Percentiles rank a stretch among this genome's conserved stretches.
Evolutionary conservation across 2,888 invertebrate species (phyloP).

Genomic region (Erebia aethiops): DNA sequence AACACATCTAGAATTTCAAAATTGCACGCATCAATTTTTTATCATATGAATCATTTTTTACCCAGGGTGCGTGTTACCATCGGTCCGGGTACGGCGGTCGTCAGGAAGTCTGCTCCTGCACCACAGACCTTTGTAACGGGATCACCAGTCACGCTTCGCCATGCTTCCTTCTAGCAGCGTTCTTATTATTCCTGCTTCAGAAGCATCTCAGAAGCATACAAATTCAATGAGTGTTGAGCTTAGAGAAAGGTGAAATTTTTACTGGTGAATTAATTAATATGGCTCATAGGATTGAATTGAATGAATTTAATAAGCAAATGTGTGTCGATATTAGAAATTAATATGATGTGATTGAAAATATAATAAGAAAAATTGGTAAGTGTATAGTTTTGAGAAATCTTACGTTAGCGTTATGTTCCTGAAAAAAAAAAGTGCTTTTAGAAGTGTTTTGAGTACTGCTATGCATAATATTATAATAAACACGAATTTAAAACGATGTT

Average conservation of each 20-base stretch:
- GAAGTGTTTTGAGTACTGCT: background rate
- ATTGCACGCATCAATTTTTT: background rate
- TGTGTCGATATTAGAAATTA: no score
- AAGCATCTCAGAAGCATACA: background rate
- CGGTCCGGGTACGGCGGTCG: conserved; percentile 94
- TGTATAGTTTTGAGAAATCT: no score
- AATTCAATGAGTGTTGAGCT: background rate
- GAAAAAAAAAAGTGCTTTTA: background rate
- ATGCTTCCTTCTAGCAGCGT: background rate
- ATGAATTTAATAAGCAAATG: no score
- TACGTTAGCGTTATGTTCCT: background rate
- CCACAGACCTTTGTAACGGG: conserved; percentile 89
- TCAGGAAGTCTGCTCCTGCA: conserved; percentile 94
- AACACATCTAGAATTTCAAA: background rate
- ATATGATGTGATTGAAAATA: no score
- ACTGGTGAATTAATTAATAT: no score
- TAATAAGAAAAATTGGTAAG: no score
- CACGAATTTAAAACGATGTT: background rate
- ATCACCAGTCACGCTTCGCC: conserved; percentile 41
- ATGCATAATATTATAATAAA: background rate
- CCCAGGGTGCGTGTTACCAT: conserved; percentile 89
- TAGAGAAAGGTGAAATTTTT: background rate
- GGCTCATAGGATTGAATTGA: no score
- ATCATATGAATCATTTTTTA: background rate
- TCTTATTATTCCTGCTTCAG: background rate